A percentile compares a stretch with the other conserved stretches of the same genome.
phyloP scores from a whole-genome alignment of 1,140 invertebrate genomes.

The Elymnias hypermnestra region DNA sequence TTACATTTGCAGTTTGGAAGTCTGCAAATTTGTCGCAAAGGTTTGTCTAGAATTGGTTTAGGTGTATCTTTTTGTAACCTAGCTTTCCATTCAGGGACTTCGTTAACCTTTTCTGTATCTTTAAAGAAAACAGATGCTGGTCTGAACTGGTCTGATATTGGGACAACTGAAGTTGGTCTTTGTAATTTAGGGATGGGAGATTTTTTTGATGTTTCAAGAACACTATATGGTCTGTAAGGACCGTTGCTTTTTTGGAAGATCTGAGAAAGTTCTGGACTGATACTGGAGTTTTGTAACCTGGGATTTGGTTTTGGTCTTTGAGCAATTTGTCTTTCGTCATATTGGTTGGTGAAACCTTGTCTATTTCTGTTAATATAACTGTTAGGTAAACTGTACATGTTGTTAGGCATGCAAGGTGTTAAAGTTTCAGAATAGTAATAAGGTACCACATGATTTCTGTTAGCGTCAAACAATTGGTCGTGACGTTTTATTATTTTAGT shows the following conservation, averaged over 20 bases:
- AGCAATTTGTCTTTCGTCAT: constrained; percentile 44
- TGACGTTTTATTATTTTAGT: constrained; percentile 44
- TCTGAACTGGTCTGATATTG: constrained; percentile 53
- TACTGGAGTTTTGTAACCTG: constrained; percentile 37
- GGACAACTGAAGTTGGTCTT: constrained; percentile 57
- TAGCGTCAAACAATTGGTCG: constrained; percentile 62
- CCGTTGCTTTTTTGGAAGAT: constrained; percentile 38
- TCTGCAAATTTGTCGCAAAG: constrained; percentile 49
- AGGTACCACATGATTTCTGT: constrained; percentile 67
- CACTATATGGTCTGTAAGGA: constrained; percentile 56
- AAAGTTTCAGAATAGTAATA: constrained; percentile 69
- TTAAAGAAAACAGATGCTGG: constrained; percentile 60
- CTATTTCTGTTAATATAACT: constrained; percentile 42
- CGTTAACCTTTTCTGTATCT: constrained; percentile 36
- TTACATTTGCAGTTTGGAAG: constrained; percentile 67
- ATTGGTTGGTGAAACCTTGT: constrained; percentile 45
- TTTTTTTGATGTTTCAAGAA: constrained; percentile 51
- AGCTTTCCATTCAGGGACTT: constrained; percentile 55
- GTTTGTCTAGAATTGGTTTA: constrained; percentile 40
- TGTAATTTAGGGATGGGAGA: constrained; percentile 45
- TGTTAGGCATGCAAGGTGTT: constrained; percentile 60
- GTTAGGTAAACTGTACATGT: constrained; percentile 52
- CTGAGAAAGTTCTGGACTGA: constrained; percentile 42
- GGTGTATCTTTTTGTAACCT: constrained; percentile 50
- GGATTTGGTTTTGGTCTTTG: constrained; percentile 37